Evolutionary conservation across 2,113 vertebrate genomes (phyloP).

Genomic region (Notothenia coriiceps): DNA sequence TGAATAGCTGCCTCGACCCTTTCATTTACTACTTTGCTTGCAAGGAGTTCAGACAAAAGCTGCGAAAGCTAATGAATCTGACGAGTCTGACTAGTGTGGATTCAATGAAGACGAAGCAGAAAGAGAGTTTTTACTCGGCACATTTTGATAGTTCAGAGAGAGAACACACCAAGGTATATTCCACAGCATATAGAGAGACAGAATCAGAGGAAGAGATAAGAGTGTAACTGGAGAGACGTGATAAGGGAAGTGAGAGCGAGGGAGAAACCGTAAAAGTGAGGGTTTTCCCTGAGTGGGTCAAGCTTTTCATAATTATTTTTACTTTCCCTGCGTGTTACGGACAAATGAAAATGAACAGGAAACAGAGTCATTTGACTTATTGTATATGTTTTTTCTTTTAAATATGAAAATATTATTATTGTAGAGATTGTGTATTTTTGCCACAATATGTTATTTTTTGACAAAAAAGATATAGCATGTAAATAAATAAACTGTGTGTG

Average conservation of each 20-base stretch:
- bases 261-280: not conserved
- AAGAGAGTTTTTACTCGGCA: slow-evolving; percentile 83
- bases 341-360: not conserved
- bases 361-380: not conserved
- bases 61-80: slow-evolving; percentile 79
- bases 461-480: not conserved
- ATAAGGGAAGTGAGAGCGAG: not conserved
- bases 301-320: not conserved
- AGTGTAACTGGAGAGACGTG: not conserved
- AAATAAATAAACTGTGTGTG: slow-evolving; percentile 12
- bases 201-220: not conserved
- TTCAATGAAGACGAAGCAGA: slow-evolving; percentile 68
- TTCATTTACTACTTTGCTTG: slow-evolving; percentile 97
- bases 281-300: not conserved
- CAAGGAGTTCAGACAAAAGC: slow-evolving; percentile 90
- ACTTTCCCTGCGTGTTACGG: not conserved
- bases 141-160: slow-evolving; percentile 63
- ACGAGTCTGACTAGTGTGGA: slow-evolving; percentile 60
- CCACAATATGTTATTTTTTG: not conserved
- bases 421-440: not conserved
- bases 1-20: slow-evolving; percentile 94
- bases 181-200: not conserved
- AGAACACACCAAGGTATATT: slow-evolving; percentile 3
- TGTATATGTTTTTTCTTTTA: slow-evolving; percentile 6
- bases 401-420: not conserved